These are phyloP conservation scores for Paedocypris micromegethes DNA, from an alignment of 2,797 vertebrate genomes.

Conservation along the genomic window DNA sequence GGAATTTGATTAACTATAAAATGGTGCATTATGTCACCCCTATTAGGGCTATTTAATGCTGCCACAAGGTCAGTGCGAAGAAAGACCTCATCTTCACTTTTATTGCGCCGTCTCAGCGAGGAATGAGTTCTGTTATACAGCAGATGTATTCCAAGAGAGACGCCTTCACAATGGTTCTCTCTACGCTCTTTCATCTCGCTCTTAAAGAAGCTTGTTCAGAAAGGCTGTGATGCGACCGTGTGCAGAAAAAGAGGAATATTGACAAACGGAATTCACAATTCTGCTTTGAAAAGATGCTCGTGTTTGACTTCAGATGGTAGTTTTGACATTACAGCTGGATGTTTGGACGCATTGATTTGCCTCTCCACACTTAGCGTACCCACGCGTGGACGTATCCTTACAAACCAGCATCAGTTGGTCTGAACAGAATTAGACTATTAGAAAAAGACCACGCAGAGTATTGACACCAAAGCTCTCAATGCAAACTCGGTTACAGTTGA, in stretches of 20 bases:
- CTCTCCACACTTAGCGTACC: slow-evolving; percentile 3
- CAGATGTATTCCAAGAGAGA: slow-evolving; percentile 62
- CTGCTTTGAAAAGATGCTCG: slow-evolving; percentile 36
- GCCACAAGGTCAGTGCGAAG: slow-evolving; percentile 64
- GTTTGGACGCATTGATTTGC: slow-evolving; percentile 30
- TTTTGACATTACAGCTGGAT: slow-evolving; percentile 28
- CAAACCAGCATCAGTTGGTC: too few relatives aligned
- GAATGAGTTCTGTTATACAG: slow-evolving; percentile 64
- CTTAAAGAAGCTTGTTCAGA: slow-evolving; percentile 35
- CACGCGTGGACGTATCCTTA: too few relatives aligned
- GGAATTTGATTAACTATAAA: slow-evolving; percentile 75
- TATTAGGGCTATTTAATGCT: slow-evolving; percentile 65
- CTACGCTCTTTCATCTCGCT: slow-evolving; percentile 54
- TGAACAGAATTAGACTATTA: too few relatives aligned
- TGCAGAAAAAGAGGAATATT: slow-evolving; percentile 36
- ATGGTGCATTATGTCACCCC: slow-evolving; percentile 69
- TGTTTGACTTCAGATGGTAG: slow-evolving; percentile 33
- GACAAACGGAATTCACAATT: slow-evolving; percentile 29
- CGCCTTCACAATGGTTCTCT: slow-evolving; percentile 61
- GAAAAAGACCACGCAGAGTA: not conserved
- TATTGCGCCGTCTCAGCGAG: slow-evolving; percentile 65
- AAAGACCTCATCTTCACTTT: slow-evolving; percentile 59
- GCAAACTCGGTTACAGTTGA: slow-evolving; percentile 5
- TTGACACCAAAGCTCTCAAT: not conserved
- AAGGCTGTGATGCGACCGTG: slow-evolving; percentile 35